Conservation (phyloP, 2,888 invertebrate genomes). For the Apamea epomidion region DNA sequence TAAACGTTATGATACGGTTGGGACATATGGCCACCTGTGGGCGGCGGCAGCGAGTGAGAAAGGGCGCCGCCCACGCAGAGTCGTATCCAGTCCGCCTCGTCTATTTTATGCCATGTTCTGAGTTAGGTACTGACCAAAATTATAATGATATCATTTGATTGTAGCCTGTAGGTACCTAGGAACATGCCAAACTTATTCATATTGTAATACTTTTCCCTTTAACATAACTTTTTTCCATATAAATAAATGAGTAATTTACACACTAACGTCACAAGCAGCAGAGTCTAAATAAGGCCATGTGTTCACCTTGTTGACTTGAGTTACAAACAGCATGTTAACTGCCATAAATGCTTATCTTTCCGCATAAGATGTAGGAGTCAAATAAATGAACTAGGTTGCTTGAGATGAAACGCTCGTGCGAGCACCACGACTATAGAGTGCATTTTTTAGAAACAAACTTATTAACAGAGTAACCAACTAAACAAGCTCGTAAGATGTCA, state of each 20-base stretch:
- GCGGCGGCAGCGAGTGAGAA: conserved; percentile 79
- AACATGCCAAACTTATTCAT: not conserved
- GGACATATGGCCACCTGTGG: conserved; percentile 77
- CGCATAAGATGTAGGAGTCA: conserved; percentile 27
- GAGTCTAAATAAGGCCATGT: conserved; percentile 39
- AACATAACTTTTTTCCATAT: not conserved
- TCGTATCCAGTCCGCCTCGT: conserved; percentile 70
- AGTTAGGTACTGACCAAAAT: conserved; percentile 6
- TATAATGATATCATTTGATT: not conserved
- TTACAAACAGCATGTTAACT: conserved; percentile 32
- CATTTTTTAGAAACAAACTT: not conserved
- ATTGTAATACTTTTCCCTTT: conserved; percentile 5
- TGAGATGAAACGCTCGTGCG: conserved; percentile 6
- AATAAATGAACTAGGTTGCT: conserved; percentile 34
- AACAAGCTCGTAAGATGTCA: not conserved
- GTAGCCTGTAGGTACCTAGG: not conserved
- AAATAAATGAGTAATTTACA: conserved; percentile 9
- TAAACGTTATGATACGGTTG: conserved; percentile 62
- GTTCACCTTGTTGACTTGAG: conserved; percentile 33
- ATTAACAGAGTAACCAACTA: not conserved
- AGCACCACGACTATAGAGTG: not conserved
- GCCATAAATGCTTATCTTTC: conserved; percentile 56
- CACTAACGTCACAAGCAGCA: conserved; percentile 3
- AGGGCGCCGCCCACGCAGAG: conserved; percentile 85
- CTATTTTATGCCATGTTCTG: conserved; percentile 44